phyloP scores from a whole-genome alignment of 2,797 vertebrate species.

The Dryobates pubescens region DNA sequence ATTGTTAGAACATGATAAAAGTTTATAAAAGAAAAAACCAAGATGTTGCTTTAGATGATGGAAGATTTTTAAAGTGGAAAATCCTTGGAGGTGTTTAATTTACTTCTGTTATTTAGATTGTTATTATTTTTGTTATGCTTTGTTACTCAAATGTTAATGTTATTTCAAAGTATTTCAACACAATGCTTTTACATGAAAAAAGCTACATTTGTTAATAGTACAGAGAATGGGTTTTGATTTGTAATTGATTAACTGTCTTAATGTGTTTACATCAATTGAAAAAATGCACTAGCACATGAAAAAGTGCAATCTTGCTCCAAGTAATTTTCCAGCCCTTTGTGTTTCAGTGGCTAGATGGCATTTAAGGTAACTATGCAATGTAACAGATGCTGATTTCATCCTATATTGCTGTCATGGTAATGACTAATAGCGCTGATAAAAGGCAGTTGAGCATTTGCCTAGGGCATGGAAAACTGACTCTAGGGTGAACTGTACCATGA shows the following conservation, averaged over 20 bases:
- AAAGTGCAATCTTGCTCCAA: slow-evolving; percentile 41
- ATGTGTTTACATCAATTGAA: slow-evolving; percentile 63
- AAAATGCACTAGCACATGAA: slow-evolving; percentile 7
- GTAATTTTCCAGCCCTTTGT: slow-evolving; percentile 67
- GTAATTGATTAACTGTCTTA: slow-evolving; percentile 71
- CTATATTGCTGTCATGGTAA: slow-evolving; percentile 59
- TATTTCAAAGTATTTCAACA: not conserved
- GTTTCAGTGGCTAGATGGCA: slow-evolving; percentile 57
- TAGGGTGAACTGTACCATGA: not conserved
- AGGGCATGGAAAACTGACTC: slow-evolving; percentile 62
- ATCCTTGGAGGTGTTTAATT: not conserved
- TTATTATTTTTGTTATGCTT: not conserved
- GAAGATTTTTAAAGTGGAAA: not conserved
- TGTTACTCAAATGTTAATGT: not conserved
- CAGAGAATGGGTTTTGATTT: slow-evolving; percentile 70
- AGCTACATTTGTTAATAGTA: slow-evolving; percentile 40
- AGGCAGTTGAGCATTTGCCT: slow-evolving; percentile 52
- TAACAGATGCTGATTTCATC: slow-evolving; percentile 61
- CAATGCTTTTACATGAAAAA: slow-evolving; percentile 19
- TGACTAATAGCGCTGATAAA: slow-evolving; percentile 61
- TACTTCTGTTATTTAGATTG: not conserved
- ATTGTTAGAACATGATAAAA: not conserved
- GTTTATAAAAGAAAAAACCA: not conserved
- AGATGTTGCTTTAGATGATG: not conserved
- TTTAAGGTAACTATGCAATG: slow-evolving; percentile 49